Evolutionary conservation across 2,888 invertebrate species (phyloP).

Genomic region (Stratiomys singularior): DNA sequence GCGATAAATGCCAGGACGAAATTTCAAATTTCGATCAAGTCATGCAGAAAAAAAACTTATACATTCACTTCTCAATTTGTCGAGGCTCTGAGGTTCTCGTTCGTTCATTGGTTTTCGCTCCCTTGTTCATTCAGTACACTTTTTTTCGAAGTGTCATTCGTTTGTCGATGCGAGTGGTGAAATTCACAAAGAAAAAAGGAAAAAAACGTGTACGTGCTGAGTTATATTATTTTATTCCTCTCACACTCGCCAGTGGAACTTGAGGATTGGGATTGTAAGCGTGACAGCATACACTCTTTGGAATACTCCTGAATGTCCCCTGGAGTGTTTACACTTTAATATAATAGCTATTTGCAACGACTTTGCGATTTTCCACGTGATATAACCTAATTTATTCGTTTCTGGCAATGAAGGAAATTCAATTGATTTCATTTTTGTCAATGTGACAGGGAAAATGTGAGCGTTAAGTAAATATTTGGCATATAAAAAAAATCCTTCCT

Average conservation of each 20-base stretch:
- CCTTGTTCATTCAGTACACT: background rate
- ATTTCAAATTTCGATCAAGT: slow-evolving; percentile 24
- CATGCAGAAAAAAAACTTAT: slow-evolving; percentile 29
- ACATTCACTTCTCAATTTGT: background rate
- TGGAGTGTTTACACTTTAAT: slow-evolving; percentile 9
- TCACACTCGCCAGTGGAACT: background rate
- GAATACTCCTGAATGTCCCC: background rate
- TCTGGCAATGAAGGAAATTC: background rate
- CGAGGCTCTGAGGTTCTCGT: background rate
- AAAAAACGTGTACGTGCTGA: background rate
- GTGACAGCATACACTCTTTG: background rate
- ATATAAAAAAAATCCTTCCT: too few relatives aligned
- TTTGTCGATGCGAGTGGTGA: background rate
- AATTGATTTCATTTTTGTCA: background rate
- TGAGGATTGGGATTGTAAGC: background rate
- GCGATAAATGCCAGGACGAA: slow-evolving; percentile 19
- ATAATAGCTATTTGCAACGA: slow-evolving; percentile 9
- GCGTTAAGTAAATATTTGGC: too few relatives aligned
- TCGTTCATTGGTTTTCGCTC: background rate
- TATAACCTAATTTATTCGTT: slow-evolving; percentile 17
- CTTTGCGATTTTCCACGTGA: slow-evolving; percentile 18
- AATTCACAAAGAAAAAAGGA: background rate
- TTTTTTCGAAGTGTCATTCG: background rate
- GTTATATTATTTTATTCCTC: background rate
- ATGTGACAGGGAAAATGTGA: background rate